Conservation (phyloP, 2,888 invertebrate genomes). For the Caenorhabditis angaria region DNA sequence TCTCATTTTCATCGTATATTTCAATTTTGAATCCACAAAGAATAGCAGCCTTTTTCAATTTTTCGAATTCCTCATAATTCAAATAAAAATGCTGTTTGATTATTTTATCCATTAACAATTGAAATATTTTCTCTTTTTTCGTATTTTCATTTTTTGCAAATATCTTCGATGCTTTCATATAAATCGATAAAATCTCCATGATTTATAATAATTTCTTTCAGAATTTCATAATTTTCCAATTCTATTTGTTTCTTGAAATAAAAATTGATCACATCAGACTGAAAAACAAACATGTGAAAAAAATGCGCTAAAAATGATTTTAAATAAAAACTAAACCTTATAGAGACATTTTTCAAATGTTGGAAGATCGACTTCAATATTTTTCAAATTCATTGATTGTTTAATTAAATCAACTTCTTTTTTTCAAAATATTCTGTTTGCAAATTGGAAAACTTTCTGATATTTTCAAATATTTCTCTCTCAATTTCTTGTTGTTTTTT, state of each 20-base stretch:
- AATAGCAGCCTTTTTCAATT: background rate
- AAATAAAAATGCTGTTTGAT: slow-evolving; percentile 11
- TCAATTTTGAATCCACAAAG: background rate
- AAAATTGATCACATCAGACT: slow-evolving; percentile 18
- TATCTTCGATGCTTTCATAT: background rate
- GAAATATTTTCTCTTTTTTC: background rate
- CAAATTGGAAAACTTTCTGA: background rate
- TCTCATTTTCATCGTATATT: background rate
- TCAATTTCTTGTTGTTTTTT: background rate
- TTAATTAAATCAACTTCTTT: background rate
- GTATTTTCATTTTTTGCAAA: background rate
- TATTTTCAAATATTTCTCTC: background rate
- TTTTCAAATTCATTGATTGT: background rate
- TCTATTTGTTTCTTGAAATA: slow-evolving; percentile 18
- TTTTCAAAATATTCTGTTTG: background rate
- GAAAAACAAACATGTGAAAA: slow-evolving; percentile 4
- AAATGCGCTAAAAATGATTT: no score
- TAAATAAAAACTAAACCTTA: background rate
- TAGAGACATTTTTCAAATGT: background rate
- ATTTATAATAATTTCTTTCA: slow-evolving; percentile 5
- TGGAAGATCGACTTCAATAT: background rate
- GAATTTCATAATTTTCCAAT: slow-evolving; percentile 9
- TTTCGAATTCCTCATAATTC: slow-evolving; percentile 10
- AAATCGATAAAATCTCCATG: slow-evolving; percentile 3
- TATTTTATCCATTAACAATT: slow-evolving; percentile 2